Evolutionary conservation across 2,113 vertebrate species (phyloP).

Genomic region (Sebastes schlegelii): DNA sequence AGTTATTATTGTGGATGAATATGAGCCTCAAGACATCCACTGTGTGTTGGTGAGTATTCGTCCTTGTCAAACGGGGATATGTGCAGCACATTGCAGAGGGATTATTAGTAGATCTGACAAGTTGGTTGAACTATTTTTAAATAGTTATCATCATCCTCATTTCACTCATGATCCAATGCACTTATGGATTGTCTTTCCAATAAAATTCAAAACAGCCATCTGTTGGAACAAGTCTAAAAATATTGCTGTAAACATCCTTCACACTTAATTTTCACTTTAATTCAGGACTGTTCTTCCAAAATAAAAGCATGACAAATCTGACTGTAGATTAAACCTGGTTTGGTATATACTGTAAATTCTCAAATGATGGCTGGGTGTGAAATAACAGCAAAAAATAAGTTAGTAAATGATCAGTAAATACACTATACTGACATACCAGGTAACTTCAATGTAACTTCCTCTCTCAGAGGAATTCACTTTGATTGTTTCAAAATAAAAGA

Average conservation of each 20-base stretch:
- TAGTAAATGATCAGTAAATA: neutral
- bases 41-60: neutral
- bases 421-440: neutral
- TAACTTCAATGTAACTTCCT: neutral
- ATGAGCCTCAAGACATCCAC: neutral
- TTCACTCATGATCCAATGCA: neutral
- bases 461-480: neutral
- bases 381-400: neutral
- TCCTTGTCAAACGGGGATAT: neutral
- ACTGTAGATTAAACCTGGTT: neutral
- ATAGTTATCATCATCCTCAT: neutral
- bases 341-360: neutral
- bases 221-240: neutral
- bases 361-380: neutral
- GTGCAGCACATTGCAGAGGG: neutral
- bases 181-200: neutral
- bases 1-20: constrained; percentile 21
- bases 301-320: neutral
- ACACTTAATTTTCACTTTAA: neutral
- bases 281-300: neutral
- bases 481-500: constrained; percentile 16
- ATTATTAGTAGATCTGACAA: neutral
- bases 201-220: neutral
- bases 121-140: neutral
- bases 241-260: neutral